phyloP scores from a whole-genome alignment of 2,113 vertebrate genomes.

The Turnix velox region DNA sequence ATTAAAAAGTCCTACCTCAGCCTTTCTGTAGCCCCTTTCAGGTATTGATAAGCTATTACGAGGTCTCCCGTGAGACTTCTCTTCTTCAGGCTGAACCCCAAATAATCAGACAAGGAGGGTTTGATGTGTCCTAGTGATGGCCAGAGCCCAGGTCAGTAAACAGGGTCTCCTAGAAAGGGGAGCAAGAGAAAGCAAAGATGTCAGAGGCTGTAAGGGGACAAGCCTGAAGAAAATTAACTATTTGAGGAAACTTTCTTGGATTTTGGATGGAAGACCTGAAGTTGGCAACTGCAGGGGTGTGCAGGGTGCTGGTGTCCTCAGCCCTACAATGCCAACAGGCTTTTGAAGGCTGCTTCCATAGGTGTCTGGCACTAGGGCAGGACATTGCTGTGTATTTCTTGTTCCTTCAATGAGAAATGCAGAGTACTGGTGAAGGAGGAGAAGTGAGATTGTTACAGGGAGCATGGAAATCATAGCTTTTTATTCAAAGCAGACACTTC shows the following conservation, averaged over 20 bases:
- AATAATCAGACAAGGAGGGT: rapidly evolving
- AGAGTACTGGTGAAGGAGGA: rapidly evolving
- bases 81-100: too few species aligned
- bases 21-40: too few species aligned
- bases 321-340: not conserved
- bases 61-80: too few species aligned
- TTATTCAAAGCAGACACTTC: not conserved
- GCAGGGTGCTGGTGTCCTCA: not conserved
- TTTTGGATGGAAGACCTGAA: not conserved
- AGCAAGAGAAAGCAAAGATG: not conserved
- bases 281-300: rapidly evolving
- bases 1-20: too few species aligned
- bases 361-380: not conserved
- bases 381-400: not conserved
- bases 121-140: not conserved
- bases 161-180: rapidly evolving
- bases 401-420: not conserved
- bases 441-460: not conserved
- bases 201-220: not conserved
- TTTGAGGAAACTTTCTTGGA: not conserved
- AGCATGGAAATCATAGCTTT: not conserved
- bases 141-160: not conserved
- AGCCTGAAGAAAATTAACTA: not conserved
- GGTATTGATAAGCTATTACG: too few species aligned
- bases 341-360: not conserved